Conservation (phyloP, 2,113 vertebrate genomes). For the Cyprinus carpio region DNA sequence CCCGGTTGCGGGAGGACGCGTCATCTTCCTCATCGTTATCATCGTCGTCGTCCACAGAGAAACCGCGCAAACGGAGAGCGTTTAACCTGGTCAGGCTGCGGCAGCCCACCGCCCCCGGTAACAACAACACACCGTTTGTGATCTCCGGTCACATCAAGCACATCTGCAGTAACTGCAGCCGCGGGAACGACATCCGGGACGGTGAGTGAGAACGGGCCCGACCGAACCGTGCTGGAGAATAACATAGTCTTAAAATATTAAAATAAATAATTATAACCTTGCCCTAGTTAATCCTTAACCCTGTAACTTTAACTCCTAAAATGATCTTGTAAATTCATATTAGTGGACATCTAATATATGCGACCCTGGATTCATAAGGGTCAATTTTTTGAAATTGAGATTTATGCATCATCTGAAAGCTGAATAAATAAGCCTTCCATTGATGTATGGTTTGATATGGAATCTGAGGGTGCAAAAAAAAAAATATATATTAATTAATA, state of each 20-base stretch:
- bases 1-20: slow-evolving; percentile 67
- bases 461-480: no score
- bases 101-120: slow-evolving; percentile 64
- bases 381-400: no score
- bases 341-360: no score
- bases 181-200: slow-evolving; percentile 80
- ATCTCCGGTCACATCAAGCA: slow-evolving; percentile 89
- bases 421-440: no score
- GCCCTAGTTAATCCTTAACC: not conserved
- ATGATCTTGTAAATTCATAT: no score
- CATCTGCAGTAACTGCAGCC: slow-evolving; percentile 91
- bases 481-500: no score
- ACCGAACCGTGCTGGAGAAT: not conserved
- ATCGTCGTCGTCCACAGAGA: slow-evolving; percentile 66
- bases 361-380: no score
- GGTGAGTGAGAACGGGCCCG: slow-evolving; percentile 79
- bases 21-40: slow-evolving; percentile 48
- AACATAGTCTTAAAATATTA: not conserved
- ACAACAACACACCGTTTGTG: slow-evolving; percentile 83
- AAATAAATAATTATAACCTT: not conserved
- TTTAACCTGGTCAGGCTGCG: slow-evolving; percentile 82
- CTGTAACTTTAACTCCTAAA: no score
- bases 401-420: no score
- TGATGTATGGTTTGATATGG: no score
- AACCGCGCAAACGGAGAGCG: slow-evolving; percentile 80